Evolutionary conservation across 2,113 vertebrate species (phyloP).

Genomic region (Lophochroa leadbeateri): DNA sequence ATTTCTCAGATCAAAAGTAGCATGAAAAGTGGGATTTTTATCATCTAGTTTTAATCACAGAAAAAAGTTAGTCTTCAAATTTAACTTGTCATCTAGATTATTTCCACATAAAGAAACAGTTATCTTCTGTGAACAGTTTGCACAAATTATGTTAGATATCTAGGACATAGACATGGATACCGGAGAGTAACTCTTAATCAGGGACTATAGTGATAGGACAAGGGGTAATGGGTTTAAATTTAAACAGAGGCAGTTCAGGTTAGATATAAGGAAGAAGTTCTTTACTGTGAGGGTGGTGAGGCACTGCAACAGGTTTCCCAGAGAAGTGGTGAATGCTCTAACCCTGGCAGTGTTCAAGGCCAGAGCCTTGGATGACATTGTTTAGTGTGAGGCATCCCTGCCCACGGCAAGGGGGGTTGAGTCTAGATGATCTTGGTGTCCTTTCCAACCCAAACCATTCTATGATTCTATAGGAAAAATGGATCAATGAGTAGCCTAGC

Average conservation of each 20-base stretch:
- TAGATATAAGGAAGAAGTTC: neutral
- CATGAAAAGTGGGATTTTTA: neutral
- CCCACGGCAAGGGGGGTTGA: neutral
- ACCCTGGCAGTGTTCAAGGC: neutral
- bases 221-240: neutral
- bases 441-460: neutral
- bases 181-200: neutral
- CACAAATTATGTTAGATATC: neutral
- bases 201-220: neutral
- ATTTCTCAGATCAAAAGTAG: neutral
- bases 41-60: neutral
- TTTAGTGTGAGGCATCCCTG: neutral
- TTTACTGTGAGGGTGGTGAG: neutral
- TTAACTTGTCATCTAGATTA: neutral
- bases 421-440: neutral
- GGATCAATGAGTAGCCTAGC: neutral
- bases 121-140: neutral
- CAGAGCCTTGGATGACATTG: neutral
- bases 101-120: neutral
- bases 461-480: neutral
- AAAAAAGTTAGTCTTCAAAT: neutral
- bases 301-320: neutral
- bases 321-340: neutral
- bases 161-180: neutral
- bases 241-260: neutral